Evolutionary conservation across 53 echinoderm and acorn worm genomes (phyloP), one percentile per base, ranked within the genome.

Genomic region (Crossaster papposus): DNA sequence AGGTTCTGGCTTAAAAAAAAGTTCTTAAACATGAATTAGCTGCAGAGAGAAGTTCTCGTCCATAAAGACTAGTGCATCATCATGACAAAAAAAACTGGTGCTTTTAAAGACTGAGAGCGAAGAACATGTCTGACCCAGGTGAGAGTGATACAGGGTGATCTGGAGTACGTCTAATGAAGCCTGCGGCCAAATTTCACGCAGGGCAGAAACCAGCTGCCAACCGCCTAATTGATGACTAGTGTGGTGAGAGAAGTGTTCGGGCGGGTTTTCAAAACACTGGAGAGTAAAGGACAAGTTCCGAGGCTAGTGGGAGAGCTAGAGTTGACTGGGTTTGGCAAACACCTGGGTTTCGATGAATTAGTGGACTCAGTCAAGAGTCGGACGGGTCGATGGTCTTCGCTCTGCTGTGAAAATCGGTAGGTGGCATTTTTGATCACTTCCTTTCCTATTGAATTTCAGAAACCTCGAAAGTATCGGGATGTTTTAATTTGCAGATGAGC

Each of bases 391-490:
- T 81, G 26, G 24, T 68, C 68, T 82, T 26, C 36, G 24, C 68
- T 82, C 68, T 23, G 68, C 70, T 50, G 68, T 68, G 51, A 84
- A n/a, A 78, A 30, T 72, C 53, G 73, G 84, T 73, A 84, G 84
- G 84, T 84, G 84, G 84, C 50, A 70, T 72, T 72, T n/a, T 14
- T 52, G 72, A 52, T 84, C 84, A 84, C 51, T 84, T 84, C 72
- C 72, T 84, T 83, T 72, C 22, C 29, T 84, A 22, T 18, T 52
- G 53, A 7, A 7, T 58, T 15, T 2, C 2, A 68, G 11, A 54
- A 55, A 44, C 53, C 20, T 2, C 9, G 58, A 54, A 54, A 14
- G 6, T 80, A 33, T 28, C 34, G 28, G 14, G 11, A 31, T 51
- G 12, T 33, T 64, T 74, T 81, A 54, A 81, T 81, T 81, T 58